Conservation (phyloP, 2,797 vertebrate species). For the Peromyscus eremicus region DNA sequence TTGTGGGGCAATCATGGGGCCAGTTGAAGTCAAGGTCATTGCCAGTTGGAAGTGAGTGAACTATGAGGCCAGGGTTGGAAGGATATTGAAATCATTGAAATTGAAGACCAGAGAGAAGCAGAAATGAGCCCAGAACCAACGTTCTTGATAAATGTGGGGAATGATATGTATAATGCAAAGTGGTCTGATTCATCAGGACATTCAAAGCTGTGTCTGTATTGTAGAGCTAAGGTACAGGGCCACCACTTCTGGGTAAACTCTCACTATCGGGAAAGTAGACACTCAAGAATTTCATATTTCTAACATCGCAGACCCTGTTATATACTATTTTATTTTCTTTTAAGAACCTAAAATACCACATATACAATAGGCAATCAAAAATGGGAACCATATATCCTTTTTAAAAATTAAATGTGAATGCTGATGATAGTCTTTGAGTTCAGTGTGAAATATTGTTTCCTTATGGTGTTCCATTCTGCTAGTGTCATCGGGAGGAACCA, state of each 20-base stretch:
- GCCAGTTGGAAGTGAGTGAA: neutral
- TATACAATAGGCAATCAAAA: neutral
- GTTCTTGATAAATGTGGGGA: neutral
- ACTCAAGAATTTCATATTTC: constrained; percentile 47
- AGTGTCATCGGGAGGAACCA: neutral
- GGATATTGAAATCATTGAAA: constrained; percentile 10
- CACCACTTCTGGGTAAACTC: neutral
- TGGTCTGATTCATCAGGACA: neutral
- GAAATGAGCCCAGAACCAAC: constrained; percentile 30
- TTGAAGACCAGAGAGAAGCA: constrained; percentile 28
- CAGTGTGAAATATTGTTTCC: constrained; percentile 19
- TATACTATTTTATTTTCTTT: constrained; percentile 32
- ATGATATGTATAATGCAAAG: neutral
- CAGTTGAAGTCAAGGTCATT: neutral
- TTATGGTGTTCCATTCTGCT: neutral
- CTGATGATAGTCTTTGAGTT: constrained; percentile 17
- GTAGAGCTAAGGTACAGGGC: neutral
- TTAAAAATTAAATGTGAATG: neutral
- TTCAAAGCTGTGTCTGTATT: neutral
- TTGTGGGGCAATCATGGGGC: neutral
- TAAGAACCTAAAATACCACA: neutral
- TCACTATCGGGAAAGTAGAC: neutral
- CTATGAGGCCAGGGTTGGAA: neutral
- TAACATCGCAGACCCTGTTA: neutral
- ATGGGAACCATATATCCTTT: neutral